Evolutionary conservation across 2,113 vertebrate genomes (phyloP).

Genomic region (Sminthopsis crassicaudata): DNA sequence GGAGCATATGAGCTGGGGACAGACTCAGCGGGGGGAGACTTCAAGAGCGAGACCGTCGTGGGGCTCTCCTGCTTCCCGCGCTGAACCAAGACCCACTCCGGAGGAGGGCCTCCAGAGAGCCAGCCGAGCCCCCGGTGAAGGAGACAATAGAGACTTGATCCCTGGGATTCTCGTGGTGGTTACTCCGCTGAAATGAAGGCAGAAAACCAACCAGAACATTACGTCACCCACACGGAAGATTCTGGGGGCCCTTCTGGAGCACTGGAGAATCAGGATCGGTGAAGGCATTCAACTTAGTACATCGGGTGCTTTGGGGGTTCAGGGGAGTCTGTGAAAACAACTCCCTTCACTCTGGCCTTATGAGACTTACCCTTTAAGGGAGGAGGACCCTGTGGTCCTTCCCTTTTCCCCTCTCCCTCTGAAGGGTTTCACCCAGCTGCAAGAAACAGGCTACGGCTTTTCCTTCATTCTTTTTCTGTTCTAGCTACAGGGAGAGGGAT

Average conservation of each 20-base stretch:
- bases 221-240: background rate
- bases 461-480: background rate
- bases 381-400: background rate
- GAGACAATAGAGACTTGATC: too few relatives aligned
- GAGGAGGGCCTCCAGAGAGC: too few relatives aligned
- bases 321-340: background rate
- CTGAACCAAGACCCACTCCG: too few relatives aligned
- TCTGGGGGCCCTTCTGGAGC: background rate
- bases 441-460: background rate
- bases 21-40: too few relatives aligned
- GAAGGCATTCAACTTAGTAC: background rate
- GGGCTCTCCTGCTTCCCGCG: too few relatives aligned
- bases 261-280: background rate
- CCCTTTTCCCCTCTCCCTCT: background rate
- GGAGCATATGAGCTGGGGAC: too few relatives aligned
- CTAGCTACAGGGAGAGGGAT: background rate
- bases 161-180: too few relatives aligned
- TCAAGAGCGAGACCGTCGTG: too few relatives aligned
- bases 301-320: background rate
- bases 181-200: too few relatives aligned
- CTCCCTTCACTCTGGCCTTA: background rate
- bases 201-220: too few relatives aligned
- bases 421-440: too few relatives aligned
- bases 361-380: background rate
- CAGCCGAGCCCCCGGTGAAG: too few relatives aligned